Evolutionary conservation across 2,113 vertebrate genomes (phyloP).

Genomic region (Aldabrachelys gigantea): DNA sequence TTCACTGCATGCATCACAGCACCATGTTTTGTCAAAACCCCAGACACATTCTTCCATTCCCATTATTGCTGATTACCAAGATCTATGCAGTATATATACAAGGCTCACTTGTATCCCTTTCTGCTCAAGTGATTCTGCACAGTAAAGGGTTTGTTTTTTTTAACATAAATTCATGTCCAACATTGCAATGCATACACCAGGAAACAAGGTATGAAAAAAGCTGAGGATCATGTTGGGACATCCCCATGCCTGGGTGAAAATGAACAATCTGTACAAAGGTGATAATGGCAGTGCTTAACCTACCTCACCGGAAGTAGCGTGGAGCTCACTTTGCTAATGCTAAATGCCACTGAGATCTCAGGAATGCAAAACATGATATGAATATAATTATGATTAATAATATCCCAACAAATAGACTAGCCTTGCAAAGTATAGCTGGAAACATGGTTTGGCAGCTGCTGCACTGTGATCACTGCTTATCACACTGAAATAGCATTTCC

Average conservation of each 20-base stretch:
- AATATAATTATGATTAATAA: not conserved
- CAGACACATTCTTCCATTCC: not conserved
- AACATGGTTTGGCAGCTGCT: not conserved
- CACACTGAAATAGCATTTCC: not conserved
- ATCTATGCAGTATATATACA: not conserved
- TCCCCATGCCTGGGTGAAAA: constrained; percentile 1
- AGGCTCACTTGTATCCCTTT: not conserved
- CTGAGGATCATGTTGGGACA: not conserved
- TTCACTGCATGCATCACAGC: not conserved
- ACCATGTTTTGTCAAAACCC: not conserved
- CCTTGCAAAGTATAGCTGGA: not conserved
- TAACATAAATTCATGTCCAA: not conserved
- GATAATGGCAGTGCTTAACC: not conserved
- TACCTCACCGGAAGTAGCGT: not conserved
- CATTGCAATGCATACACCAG: fast-evolving
- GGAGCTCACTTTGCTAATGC: not conserved
- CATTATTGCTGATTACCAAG: not conserved
- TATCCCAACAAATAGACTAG: not conserved
- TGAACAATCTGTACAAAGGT: not conserved
- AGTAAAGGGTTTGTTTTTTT: not conserved
- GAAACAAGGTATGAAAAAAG: not conserved
- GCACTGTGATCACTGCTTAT: not conserved
- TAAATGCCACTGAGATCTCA: not conserved
- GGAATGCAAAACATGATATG: not conserved
- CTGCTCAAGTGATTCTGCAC: not conserved